Conservation (phyloP, 2,113 vertebrate species). For the Scalopus aquaticus region DNA sequence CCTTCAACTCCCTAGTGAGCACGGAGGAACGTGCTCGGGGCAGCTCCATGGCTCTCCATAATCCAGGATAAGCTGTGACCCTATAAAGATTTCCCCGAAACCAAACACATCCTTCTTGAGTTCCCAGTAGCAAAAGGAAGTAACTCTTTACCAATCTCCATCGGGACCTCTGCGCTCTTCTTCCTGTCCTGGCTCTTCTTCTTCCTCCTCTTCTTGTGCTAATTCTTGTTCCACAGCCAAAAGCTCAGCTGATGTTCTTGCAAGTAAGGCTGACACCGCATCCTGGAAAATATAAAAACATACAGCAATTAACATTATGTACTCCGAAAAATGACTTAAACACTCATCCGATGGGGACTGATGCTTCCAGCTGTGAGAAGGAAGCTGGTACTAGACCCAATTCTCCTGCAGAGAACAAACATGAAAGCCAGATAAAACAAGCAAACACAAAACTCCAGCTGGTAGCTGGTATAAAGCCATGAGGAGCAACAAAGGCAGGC, state of each 20-base stretch:
- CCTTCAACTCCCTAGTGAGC: not conserved
- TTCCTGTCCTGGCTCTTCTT: constrained; percentile 73
- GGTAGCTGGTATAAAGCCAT: not conserved
- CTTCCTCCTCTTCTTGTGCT: constrained; percentile 82
- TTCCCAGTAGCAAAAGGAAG: not conserved
- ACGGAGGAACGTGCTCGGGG: not conserved
- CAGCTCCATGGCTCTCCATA: not conserved
- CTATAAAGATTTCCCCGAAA: not conserved
- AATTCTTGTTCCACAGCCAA: constrained; percentile 89
- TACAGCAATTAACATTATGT: not conserved
- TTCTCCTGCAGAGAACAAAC: not conserved
- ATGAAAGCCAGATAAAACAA: constrained; percentile 6
- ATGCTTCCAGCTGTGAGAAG: not conserved
- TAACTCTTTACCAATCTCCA: constrained; percentile 85
- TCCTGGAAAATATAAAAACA: constrained; percentile 81
- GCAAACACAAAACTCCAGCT: not conserved
- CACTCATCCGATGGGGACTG: not conserved
- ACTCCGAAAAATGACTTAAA: not conserved
- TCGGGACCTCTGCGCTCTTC: not conserved
- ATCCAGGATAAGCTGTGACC: not conserved
- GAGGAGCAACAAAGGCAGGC: not conserved
- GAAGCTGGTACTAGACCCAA: not conserved
- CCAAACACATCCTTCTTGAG: not conserved
- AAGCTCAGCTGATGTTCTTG: constrained; percentile 89
- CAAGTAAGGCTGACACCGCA: constrained; percentile 89